Evolutionary conservation across 2,888 invertebrate genomes (phyloP), one percentile per base, ranked within the genome.

Genomic region (Ceriagrion tenellum): DNA sequence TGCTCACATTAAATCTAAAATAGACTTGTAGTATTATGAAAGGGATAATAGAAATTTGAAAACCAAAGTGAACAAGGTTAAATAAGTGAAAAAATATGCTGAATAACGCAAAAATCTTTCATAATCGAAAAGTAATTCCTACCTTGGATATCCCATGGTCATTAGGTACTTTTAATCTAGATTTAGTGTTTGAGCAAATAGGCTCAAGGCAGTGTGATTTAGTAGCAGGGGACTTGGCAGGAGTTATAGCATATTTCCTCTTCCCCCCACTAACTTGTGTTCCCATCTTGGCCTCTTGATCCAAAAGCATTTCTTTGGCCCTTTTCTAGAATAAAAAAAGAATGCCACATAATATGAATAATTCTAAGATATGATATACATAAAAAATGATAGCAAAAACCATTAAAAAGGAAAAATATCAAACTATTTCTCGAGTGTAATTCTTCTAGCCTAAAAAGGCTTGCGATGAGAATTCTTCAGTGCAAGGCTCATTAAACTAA

Each of bases 241-340:
- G 93, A 93, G 93, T 93, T 26, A 69, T 13, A 4, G 69, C 47
- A 74, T 47, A 69, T 69, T 93, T 93, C 20, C 93, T 93, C 10
- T 93, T 93, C 26, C 93, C 47, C n/a, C 93, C 93, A 69, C 69
- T 69, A 47, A 69, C 93, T 47, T 93, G 69, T 13, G 95, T 95
- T 23, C 95, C 95, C 47, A 95, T n/a, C 55, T 90, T 90, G 0
- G 81, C 95, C 35, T 95, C 95, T 55, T 91, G 95, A 35, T 90
- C 90, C 91, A 95, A 35, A n/a, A 90, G 95, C 55, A 90, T 95
- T 91, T 91, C 90, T 63, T 95, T 90, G 26, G 95, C 90, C 0
- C 90, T 89, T 56, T 91, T 95, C 95, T 95, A 81, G 0, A 91
- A 91, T 23, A 91, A 55, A 93, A n/a, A 23, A 26, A 26, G n/a